Evolutionary conservation across 2,797 vertebrate species (phyloP), one percentile per base, ranked within the genome.

Genomic region (Periparus ater): DNA sequence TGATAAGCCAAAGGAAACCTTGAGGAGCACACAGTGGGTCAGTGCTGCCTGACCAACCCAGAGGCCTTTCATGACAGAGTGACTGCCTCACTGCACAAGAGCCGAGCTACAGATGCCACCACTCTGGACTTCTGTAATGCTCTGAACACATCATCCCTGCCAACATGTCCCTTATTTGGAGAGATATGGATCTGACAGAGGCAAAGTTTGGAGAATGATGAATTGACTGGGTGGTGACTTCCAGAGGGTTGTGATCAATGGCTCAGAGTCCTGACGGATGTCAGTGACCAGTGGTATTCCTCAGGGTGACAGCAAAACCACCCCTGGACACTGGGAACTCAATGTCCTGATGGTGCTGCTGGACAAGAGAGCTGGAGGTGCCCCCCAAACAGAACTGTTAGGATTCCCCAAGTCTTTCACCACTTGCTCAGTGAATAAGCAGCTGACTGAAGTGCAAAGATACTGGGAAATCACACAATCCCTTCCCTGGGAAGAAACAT

Each of bases 381-480:
- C 38, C 27, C 38, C 20, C 62, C 45, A 26, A 17, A 13, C 2
- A 0, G 2, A 29, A 21, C 2, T 29, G 17, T 6, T 61, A 9
- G 8, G 26, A 7, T 15, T 8, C 30, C 16, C 6, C 32, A 26
- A 4, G 17, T 13, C 54, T 44, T 23, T 16, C 32, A 7, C 50
- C 26, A 63, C 42, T 36, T 54, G 38, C 22, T 71, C 36, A 2
- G 47, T 19, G 7, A 19, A 11, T 0, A 17, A 29, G 25, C 4
- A 63, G 42, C 27, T 70, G 27, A 57, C 3, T 29, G 13, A n/a
- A 60, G 45, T 21, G 26, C 45, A 32, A n/a, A 23, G 44, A 16
- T 21, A 14, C 13, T 45, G 22, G 11, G 8, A 45, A 22, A n/a
- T 10, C 58, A 77, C 26, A 19, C 30, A 11, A 0, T 17, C 42